Base-by-base conservation (phyloP, 2,888 invertebrate genomes). In the Penaeus monodon region DNA sequence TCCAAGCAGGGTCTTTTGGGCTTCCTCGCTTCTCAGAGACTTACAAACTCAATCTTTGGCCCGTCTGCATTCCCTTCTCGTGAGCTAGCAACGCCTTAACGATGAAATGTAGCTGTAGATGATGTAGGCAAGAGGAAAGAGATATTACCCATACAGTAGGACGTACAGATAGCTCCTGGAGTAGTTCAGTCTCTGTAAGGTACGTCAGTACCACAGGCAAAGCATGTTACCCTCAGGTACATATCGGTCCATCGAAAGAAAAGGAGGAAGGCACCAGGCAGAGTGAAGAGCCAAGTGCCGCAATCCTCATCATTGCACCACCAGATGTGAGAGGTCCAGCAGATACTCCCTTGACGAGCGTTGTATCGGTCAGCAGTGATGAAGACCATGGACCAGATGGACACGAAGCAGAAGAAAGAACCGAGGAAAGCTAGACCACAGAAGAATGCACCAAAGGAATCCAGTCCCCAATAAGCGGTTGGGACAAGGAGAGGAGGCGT, bases 201-300 rank as follows among this genome's bases (percentile, higher is more conserved):
- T 92, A 92, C n/a, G 90, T 92, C 92, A 89, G 92, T 92, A 6
- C 93, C 92, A 89, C 93, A 89, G 93, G 74, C 92, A 20, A n/a
- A 44, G 92, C 90, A 92, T 92, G 90, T 93, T 92, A 38, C 93
- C 93, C 90, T 93, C 93, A 8, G 92, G 92, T 44, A 93, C 92
- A 91, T 93, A 93, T 74, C 90, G 90, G 87, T 90, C 92, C 92
- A 93, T 49, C 93, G 93, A 90, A 92, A 92, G 81, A 92, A n/a
- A 91, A 12, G 92, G 92, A 2, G 92, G 91, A 12, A 92, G 74
- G 8, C 92, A 91, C 91, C 92, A 92, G 6, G 90, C 87, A 12
- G 85, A 22, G 92, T 91, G 91, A 91, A 92, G 29, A 91, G 77
- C 93, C 93, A 89, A 33, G 84, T 74, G 68, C 80, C 38, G 81